Evolutionary conservation across 2,113 vertebrate species (phyloP).

Genomic region (Plecotus auritus): DNA sequence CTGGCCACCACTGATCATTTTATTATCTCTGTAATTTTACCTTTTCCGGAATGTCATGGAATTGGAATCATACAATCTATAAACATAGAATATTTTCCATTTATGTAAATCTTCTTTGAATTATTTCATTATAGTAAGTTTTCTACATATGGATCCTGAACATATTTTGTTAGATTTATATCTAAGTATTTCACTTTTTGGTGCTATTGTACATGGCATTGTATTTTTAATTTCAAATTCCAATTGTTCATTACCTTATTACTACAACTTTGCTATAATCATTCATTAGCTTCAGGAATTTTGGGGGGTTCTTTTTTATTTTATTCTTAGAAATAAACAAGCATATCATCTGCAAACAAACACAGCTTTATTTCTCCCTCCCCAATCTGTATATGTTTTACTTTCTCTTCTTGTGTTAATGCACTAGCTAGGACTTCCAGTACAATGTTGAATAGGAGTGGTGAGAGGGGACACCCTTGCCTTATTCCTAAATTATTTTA

Average conservation of each 20-base stretch:
- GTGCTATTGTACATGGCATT: neutral
- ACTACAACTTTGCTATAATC: neutral
- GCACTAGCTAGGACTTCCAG: neutral
- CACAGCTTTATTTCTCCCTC: neutral
- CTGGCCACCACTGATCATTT: neutral
- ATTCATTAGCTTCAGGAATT: neutral
- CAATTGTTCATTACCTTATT: neutral
- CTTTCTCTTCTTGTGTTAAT: neutral
- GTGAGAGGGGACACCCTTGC: neutral
- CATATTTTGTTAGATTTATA: constrained; percentile 12
- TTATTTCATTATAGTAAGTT: neutral
- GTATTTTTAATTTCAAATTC: neutral
- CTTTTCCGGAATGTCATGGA: neutral
- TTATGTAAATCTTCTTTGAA: constrained; percentile 11
- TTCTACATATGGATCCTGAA: neutral
- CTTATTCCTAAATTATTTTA: constrained; percentile 14
- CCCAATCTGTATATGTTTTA: neutral
- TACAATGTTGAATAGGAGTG: neutral
- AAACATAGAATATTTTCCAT: neutral
- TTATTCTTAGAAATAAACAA: neutral
- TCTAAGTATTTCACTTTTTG: neutral
- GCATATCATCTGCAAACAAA: neutral
- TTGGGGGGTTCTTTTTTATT: neutral
- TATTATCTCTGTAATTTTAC: neutral
- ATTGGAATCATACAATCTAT: neutral